These are phyloP conservation scores for Leucophenga montana DNA, from an alignment of 2,888 invertebrate genomes.

Conservation along the genomic window DNA sequence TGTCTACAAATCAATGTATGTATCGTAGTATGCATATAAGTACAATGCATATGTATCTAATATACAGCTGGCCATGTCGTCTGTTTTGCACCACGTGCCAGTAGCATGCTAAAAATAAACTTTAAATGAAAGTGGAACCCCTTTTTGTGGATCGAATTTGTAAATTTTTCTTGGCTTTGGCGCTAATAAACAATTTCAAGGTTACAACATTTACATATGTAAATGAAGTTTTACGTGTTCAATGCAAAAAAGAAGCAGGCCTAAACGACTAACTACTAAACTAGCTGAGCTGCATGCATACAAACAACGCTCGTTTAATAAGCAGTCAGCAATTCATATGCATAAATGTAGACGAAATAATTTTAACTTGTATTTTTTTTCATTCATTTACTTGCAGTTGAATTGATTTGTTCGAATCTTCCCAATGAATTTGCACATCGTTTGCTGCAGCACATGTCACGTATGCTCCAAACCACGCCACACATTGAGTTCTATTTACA, in stretches of 20 bases:
- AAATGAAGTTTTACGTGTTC: no score
- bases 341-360: neutral
- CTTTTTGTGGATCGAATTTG: constrained; percentile 57
- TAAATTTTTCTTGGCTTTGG: constrained; percentile 52
- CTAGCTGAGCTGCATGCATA: neutral
- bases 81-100: constrained; percentile 30
- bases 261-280: neutral
- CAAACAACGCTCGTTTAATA: neutral
- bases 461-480: constrained; percentile 82
- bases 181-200: constrained; percentile 58
- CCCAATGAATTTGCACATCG: constrained; percentile 85
- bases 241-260: no score
- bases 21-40: constrained; percentile 12
- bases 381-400: constrained; percentile 78
- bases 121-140: constrained; percentile 5
- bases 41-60: neutral
- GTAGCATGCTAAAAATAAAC: constrained; percentile 50
- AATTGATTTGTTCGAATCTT: constrained; percentile 80
- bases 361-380: neutral
- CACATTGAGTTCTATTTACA: constrained; percentile 92
- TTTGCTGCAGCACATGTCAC: constrained; percentile 81
- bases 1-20: constrained; percentile 41
- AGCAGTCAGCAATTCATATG: neutral
- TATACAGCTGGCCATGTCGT: neutral
- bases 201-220: constrained; percentile 40